A percentile compares a stretch with the other conserved stretches of the same genome.
Conservation (phyloP, 2,888 invertebrate species). For the Drosophila differens region DNA sequence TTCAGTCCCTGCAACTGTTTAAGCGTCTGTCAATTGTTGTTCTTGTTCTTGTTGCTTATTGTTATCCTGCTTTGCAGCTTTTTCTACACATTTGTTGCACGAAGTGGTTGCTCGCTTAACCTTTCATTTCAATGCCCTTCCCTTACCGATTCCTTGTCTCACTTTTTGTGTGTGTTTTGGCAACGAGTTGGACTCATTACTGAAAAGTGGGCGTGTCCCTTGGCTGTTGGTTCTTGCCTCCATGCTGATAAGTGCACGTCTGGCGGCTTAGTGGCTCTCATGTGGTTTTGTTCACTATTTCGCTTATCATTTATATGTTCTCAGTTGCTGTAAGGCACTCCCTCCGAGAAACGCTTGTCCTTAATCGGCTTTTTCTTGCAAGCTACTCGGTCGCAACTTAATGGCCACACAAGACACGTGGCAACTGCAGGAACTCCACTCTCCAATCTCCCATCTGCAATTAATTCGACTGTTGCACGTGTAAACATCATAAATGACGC, state of each 20-base stretch:
- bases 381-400: conserved; percentile 38
- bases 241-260: conserved; percentile 69
- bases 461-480: conserved; percentile 29
- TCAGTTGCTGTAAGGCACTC: conserved; percentile 15
- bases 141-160: background rate
- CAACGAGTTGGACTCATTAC: conserved; percentile 42
- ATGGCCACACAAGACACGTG: conserved; percentile 28
- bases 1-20: conserved; percentile 54
- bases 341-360: background rate
- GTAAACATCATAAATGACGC: conserved; percentile 22
- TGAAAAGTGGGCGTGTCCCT: conserved; percentile 27
- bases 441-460: conserved; percentile 3
- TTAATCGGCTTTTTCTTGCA: conserved; percentile 40
- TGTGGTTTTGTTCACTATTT: conserved; percentile 25
- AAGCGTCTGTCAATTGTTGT: conserved; percentile 49
- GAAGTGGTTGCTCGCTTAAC: conserved; percentile 35
- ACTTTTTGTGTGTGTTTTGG: conserved; percentile 14
- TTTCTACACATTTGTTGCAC: conserved; percentile 50
- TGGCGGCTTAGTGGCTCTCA: conserved; percentile 52
- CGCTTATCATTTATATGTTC: conserved; percentile 54
- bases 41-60: conserved; percentile 39
- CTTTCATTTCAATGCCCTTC: conserved; percentile 17
- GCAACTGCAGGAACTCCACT: conserved; percentile 4
- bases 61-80: conserved; percentile 43
- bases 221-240: conserved; percentile 49